Evolutionary conservation across 1,140 invertebrate species (phyloP), one percentile per base, ranked within the genome.

Genomic region (Temnothorax curvispinosus): DNA sequence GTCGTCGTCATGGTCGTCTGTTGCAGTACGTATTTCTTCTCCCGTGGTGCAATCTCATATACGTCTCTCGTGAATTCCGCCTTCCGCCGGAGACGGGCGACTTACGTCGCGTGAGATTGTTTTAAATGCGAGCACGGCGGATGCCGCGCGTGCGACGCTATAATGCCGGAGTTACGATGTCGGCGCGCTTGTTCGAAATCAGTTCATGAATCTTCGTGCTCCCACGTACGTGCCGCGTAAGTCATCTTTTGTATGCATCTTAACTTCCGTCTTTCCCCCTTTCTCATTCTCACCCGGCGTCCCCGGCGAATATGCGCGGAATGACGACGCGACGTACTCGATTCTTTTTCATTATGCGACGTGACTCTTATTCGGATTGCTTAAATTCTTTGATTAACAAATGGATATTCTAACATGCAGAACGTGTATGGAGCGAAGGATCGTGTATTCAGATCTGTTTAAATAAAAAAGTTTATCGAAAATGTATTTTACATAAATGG

Each of bases 171-270:
- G 41, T 71, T 80, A 50, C 52, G 50, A 27, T 11, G 35, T 65
- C 62, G 52, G 11, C 52, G 38, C 64, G 38, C 38, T 82, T 60
- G 32, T 80, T 52, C 85, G 64, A 84, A 67, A 58, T 60, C 85
- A 86, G 62, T 67, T 69, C 77, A 52, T 56, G 64, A 80, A 86
- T 86, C 76, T 50, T 56, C 35, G 38, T 47, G 35, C 47, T 69
- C 41, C 7, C 58, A 9, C 44, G 41, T 69, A 69, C 75, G 60
- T 71, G 60, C 65, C 62, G 18, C 85, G 32, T 86, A 80, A 86
- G 62, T 69, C 75, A 86, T 86, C 64, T 69, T 86, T 76, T 84
- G 69, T 84, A 75, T 74, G 54, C 80, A 60, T 60, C 41, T 41
- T 27, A 3, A 41, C 69, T 62, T 50, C 4, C 69, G 8, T 27